Base-by-base conservation (phyloP, 2,113 vertebrate species). In the Rhinoptilus africanus region DNA sequence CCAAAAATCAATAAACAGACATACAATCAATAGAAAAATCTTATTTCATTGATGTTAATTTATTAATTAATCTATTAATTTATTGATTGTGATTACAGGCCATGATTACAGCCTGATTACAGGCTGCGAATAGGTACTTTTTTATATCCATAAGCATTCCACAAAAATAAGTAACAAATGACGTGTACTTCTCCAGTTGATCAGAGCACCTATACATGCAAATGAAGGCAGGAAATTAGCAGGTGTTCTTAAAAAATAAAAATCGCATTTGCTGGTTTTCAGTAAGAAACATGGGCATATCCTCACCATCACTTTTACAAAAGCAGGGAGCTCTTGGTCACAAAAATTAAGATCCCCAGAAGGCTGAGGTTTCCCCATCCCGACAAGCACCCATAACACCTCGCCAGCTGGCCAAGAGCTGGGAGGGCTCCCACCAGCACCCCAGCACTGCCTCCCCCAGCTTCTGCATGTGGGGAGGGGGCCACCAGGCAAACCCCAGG, bases 11-110 rank as follows among this genome's bases (percentile, higher is more conserved):
- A 93, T 82, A 85, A 79, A 87, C 45, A 88, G 34, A 12, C 37
- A 48, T 37, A 83, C 56, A 83, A 73, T 91, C 76, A 89, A 96
- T 73, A 87, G 23, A 93, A 92, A 94, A 79, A 88, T 71, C 76
- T 68, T 60, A 24, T 77, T 75, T 94, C 83, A 88, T 28, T 64
- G 73, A 72, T 5, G 12, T 60, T 87, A 74, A 76, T 85, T 81
- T 71, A 92, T 82, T 92, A 82, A 94, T 92, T 95, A 95, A 91
- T 82, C 60, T 81, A 96, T 59, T 96, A 97, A 95, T 92, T 88
- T 91, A 97, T 66, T 93, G 91, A 96, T 74, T 94, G 34, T 66
- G 94, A 97, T 87, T 95, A 86, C 80, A 62, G 68, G 41, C 27
- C 66, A 37, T 91, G 92, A 97, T 92, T 88, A 80, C 69, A 94